Evolutionary conservation across 2,113 vertebrate genomes (phyloP), one percentile per base, ranked within the genome.

Genomic region (Semnornis frantzii): DNA sequence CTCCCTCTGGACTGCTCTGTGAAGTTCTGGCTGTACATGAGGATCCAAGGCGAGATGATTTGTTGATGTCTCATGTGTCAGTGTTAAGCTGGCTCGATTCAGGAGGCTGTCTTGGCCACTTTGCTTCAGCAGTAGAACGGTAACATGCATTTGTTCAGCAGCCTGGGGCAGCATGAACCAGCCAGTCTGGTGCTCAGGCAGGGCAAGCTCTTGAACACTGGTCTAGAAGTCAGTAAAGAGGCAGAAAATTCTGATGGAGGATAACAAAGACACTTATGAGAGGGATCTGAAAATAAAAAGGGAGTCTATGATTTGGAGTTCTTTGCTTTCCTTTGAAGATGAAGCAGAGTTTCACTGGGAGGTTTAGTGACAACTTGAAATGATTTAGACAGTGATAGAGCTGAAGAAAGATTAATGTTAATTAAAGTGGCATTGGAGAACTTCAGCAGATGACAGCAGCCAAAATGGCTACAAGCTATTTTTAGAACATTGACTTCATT

Each of bases 401-500:
- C 66, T 91, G 95, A 87, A 73, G 65, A 83, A 95, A 95, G 77
- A 89, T 96, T 92, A 94, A 93, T 86, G 63, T 88, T 96, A 95
- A 96, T 97, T 97, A 90, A 95, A 96, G 69, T 95, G 87, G 64
- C 25, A 37, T 92, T 87, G 89, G 62, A 96, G 84, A 95, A 85
- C 72, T 93, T 94, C 64, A 85, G 72, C 58, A 91, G 91, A 94
- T 97, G 93, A 89, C 95, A 97, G 59, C 85, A 96, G 88, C 86
- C 88, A 96, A 90, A 85, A 85, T 90, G 93, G 63, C 85, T 96
- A 63, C 60, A 69, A 65, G 64, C 62, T 97, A 94, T 96, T 97
- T 97, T 96, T 97, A 95, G 92, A 94, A 93, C 65, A 92, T 74
- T 85, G 72, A 74, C 72, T 93, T 87, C 23, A 31, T 50, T 92